Conservation (phyloP, 64 coral and sea anemone species). For the Pachyseris speciosa region DNA sequence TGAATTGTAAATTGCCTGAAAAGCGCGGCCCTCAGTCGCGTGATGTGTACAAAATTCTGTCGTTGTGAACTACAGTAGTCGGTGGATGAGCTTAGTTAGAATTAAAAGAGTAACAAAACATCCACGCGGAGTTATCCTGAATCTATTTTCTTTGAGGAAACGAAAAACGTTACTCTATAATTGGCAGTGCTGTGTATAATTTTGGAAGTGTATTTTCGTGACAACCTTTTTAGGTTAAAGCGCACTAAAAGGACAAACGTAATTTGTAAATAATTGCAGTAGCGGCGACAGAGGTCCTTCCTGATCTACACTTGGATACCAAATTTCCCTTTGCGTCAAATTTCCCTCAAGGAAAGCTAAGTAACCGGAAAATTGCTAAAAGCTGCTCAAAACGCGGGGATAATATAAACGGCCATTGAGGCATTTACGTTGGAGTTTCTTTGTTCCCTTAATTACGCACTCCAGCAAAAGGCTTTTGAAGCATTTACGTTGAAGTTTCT, state of each 20-base stretch:
- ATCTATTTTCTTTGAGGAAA: too few species aligned
- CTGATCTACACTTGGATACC: neutral
- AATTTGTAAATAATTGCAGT: conserved; percentile 7
- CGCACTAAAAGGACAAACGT: neutral
- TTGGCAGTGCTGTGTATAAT: neutral
- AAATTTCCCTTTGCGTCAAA: conserved; percentile 30
- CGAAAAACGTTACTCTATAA: neutral
- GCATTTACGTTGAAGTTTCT: conserved; percentile 8
- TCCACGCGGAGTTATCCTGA: too few species aligned
- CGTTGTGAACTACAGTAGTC: too few species aligned
- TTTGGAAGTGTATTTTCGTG: neutral
- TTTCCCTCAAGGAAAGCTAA: neutral
- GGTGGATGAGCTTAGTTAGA: too few species aligned
- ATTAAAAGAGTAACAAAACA: too few species aligned
- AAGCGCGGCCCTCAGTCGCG: too few species aligned
- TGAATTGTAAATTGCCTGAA: too few species aligned
- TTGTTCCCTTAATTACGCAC: neutral
- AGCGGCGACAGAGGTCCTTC: neutral
- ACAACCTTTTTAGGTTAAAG: neutral
- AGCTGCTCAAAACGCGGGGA: neutral
- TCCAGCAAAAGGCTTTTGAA: neutral
- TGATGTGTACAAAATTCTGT: too few species aligned
- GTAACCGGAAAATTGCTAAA: conserved; percentile 13
- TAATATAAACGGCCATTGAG: neutral
- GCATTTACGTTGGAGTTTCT: conserved; percentile 4